phyloP scores from a whole-genome alignment of 2,888 invertebrate species.

The Cephalotes varians region DNA sequence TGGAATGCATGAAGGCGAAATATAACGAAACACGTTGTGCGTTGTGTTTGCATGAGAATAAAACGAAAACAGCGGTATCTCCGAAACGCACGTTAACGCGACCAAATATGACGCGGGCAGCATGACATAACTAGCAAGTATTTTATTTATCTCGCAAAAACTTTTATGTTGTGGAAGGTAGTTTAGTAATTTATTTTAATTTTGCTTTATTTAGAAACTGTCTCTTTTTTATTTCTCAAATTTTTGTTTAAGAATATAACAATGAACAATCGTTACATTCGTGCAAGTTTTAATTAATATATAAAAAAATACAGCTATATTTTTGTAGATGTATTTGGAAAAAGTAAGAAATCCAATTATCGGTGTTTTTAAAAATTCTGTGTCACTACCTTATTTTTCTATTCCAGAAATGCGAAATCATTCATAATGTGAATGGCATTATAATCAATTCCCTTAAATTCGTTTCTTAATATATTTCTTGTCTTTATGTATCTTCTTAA shows the following conservation, averaged over 20 bases:
- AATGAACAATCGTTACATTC: neutral
- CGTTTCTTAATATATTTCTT: neutral
- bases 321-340: neutral
- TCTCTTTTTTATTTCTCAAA: neutral
- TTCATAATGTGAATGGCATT: neutral
- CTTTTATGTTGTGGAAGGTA: neutral
- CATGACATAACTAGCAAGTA: slow-evolving; percentile 12
- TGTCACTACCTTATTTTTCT: neutral
- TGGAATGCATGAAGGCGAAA: neutral
- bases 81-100: slow-evolving; percentile 29
- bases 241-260: neutral
- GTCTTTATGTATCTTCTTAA: neutral
- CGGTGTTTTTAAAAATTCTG: neutral
- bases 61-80: slow-evolving; percentile 20
- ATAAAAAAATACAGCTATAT: neutral
- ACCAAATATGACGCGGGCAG: slow-evolving; percentile 11
- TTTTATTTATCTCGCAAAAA: slow-evolving; percentile 25
- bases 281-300: neutral
- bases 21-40: slow-evolving; percentile 17
- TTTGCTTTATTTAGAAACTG: slow-evolving; percentile 6
- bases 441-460: neutral
- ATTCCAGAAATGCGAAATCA: neutral
- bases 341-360: neutral
- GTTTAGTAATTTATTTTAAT: slow-evolving; percentile 15
- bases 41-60: slow-evolving; percentile 1